These are phyloP conservation scores for Dicycla oo DNA, from an alignment of 2,888 invertebrate species.

Conservation along the genomic window DNA sequence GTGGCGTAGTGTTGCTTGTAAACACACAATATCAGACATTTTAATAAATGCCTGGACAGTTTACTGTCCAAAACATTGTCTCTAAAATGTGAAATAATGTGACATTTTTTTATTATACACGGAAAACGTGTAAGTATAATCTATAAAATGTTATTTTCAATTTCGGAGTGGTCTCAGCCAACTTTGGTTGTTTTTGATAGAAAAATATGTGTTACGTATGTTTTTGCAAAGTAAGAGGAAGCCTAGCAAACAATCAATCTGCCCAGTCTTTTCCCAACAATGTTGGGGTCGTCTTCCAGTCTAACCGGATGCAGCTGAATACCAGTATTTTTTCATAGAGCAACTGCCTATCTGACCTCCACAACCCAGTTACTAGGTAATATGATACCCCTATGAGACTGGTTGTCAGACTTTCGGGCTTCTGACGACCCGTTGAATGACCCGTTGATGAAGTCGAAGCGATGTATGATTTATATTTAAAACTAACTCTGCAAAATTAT, in stretches of 20 bases:
- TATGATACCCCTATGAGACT: too few species aligned
- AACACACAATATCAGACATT: conserved; percentile 27
- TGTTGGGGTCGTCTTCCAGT: too few species aligned
- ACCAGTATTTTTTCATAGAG: too few species aligned
- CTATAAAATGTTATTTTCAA: conserved; percentile 17
- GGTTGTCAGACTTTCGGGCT: too few species aligned
- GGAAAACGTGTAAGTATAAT: background rate
- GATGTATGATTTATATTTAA: too few species aligned
- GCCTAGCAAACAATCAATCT: too few species aligned
- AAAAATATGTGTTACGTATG: background rate
- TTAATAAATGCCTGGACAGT: conserved; percentile 19
- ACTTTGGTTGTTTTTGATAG: background rate
- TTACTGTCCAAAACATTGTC: background rate
- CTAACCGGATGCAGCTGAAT: too few species aligned
- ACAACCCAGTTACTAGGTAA: too few species aligned
- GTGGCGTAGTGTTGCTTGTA: conserved; percentile 43
- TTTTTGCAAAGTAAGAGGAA: background rate
- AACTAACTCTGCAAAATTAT: background rate
- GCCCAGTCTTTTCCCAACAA: too few species aligned
- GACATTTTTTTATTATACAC: background rate
- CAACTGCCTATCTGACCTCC: too few species aligned
- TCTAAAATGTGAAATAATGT: background rate
- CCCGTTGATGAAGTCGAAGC: too few species aligned
- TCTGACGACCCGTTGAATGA: too few species aligned
- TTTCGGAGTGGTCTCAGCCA: background rate